Evolutionary conservation across 2,113 vertebrate genomes (phyloP).

Genomic region (Vulpes ferrilata): DNA sequence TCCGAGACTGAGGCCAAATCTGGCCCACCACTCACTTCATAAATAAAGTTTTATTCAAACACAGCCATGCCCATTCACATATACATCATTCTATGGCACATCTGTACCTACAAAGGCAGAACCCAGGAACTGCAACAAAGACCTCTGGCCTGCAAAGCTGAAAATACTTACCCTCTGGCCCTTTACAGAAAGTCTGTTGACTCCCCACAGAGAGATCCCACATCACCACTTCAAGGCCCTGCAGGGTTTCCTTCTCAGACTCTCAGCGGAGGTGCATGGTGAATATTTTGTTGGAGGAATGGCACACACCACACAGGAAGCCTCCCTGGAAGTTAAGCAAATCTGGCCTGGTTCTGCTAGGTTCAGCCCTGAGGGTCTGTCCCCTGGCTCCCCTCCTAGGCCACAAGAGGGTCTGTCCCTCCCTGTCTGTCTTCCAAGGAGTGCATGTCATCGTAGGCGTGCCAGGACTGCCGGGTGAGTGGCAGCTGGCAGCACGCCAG

Average conservation of each 20-base stretch:
- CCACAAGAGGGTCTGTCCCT: background rate
- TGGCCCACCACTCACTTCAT: background rate
- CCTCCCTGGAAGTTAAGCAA: rapidly evolving
- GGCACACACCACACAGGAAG: background rate
- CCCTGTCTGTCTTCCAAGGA: background rate
- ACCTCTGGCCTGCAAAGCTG: rapidly evolving
- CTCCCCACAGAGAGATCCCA: background rate
- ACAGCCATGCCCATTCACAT: background rate
- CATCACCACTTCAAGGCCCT: background rate
- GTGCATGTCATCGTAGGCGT: background rate
- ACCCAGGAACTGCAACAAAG: background rate
- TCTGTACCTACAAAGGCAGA: background rate
- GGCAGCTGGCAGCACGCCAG: conserved; percentile 29
- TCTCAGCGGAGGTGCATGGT: too few relatives aligned
- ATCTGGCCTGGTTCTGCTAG: background rate
- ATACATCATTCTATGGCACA: background rate
- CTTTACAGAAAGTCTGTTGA: background rate
- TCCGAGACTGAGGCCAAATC: background rate
- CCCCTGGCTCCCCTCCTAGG: background rate
- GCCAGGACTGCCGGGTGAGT: background rate
- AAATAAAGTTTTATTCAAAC: conserved; percentile 5
- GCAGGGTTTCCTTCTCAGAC: background rate
- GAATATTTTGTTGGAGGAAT: background rate
- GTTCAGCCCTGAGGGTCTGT: background rate
- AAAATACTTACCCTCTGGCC: background rate